These are phyloP conservation scores for Subanguina moxae DNA, from an alignment of 1,140 invertebrate species.

Conservation along the genomic window DNA sequence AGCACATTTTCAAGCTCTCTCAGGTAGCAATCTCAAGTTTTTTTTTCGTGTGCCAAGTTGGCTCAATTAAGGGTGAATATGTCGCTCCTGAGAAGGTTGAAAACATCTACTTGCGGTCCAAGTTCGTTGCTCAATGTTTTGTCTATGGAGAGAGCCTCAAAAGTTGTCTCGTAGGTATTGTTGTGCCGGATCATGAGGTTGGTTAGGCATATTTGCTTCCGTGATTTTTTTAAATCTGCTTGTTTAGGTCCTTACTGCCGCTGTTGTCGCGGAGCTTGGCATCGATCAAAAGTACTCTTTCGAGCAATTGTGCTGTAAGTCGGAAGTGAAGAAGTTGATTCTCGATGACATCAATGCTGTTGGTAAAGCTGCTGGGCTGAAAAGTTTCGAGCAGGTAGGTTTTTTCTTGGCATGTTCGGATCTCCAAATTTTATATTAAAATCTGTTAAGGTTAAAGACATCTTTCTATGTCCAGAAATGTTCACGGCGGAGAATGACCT, in stretches of 20 bases:
- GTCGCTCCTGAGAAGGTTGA: conserved; percentile 67
- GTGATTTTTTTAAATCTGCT: neutral
- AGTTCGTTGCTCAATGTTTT: conserved; percentile 62
- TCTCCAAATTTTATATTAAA: neutral
- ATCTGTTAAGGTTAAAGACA: conserved; percentile 49
- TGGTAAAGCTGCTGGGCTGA: conserved; percentile 81
- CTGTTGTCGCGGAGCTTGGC: conserved; percentile 16
- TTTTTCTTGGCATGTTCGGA: conserved; percentile 1
- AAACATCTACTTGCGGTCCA: conserved; percentile 62
- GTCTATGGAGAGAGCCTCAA: conserved; percentile 66
- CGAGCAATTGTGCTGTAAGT: conserved; percentile 79
- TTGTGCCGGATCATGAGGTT: conserved; percentile 88
- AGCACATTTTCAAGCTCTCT: conserved; percentile 65
- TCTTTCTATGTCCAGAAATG: conserved; percentile 75
- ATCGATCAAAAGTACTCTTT: conserved; percentile 68
- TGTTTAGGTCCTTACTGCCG: conserved; percentile 5
- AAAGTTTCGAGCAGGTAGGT: conserved; percentile 85
- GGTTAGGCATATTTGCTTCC: neutral
- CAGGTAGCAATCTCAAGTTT: conserved; percentile 50
- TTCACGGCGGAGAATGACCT: conserved; percentile 95
- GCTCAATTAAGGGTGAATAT: conserved; percentile 63
- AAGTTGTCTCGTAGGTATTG: conserved; percentile 86
- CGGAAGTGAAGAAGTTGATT: conserved; percentile 79
- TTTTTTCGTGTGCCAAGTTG: neutral
- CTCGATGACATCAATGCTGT: conserved; percentile 79